phyloP scores from a whole-genome alignment of 2,797 vertebrate species.

The Acanthurus lineatus region DNA sequence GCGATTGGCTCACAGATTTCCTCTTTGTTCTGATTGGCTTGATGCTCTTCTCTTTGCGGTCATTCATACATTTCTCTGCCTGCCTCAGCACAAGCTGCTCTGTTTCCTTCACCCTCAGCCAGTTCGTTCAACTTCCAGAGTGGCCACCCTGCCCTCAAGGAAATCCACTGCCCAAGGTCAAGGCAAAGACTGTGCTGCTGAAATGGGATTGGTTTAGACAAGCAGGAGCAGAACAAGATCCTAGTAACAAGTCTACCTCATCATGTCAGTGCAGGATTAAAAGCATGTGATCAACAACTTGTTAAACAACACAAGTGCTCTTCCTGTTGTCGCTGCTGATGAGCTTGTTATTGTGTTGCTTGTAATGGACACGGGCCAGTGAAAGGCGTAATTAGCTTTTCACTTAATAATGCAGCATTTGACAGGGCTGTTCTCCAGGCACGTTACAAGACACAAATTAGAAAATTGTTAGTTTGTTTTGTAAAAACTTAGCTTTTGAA shows the following conservation, averaged over 20 bases:
- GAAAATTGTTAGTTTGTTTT: constrained; percentile 77
- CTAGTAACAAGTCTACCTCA: constrained; percentile 85
- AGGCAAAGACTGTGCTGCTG: constrained; percentile 66
- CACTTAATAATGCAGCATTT: constrained; percentile 66
- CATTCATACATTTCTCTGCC: constrained; percentile 88
- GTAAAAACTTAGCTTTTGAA: constrained; percentile 57
- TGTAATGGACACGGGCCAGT: constrained; percentile 69
- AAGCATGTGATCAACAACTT: constrained; percentile 77
- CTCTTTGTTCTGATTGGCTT: constrained; percentile 77
- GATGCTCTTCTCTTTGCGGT: constrained; percentile 73
- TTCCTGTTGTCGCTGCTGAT: constrained; percentile 69
- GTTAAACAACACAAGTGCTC: constrained; percentile 76
- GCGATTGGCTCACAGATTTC: constrained; percentile 72
- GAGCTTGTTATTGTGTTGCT: constrained; percentile 73
- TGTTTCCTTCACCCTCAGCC: constrained; percentile 67
- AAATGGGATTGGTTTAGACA: constrained; percentile 81
- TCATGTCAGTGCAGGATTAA: constrained; percentile 76
- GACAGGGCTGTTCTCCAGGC: constrained; percentile 62
- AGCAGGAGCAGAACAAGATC: constrained; percentile 75
- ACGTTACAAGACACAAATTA: constrained; percentile 57
- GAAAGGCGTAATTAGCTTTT: constrained; percentile 70
- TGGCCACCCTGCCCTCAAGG: constrained; percentile 80
- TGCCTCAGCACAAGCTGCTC: constrained; percentile 75
- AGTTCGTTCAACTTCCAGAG: constrained; percentile 72
- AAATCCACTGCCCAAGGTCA: constrained; percentile 83